Evolutionary conservation across 2,113 vertebrate genomes (phyloP), one percentile per base, ranked within the genome.

Genomic region (Nycticryphes semicollaris): DNA sequence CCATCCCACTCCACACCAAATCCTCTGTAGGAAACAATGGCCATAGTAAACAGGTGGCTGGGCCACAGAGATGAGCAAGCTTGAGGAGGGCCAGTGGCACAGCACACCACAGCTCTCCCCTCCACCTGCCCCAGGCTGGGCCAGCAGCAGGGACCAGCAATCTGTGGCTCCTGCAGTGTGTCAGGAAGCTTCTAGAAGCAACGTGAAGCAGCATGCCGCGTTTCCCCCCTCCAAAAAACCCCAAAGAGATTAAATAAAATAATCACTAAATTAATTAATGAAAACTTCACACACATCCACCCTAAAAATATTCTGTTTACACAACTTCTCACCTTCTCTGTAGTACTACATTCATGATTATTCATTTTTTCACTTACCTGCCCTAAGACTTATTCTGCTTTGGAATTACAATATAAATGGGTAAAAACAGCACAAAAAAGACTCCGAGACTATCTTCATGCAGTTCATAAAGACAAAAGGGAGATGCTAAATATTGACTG

Each of bases 171-270:
- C 62, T 14, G 28, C 3, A 20, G 3, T 16, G 31, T 12, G 7
- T 1, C 0, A 0, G 27, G 39, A 77, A 77, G 9, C 24, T 22
- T 48, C 21, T 22, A 1, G 0, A 77, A 54, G 24, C 0, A 0
- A 4, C 3, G 18, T 1, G 30, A 57, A 20, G 11, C 15, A 48
- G 56, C 13, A 22, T 59, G 8, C 3, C 22, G 30, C 12, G 6
- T 62, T 10, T 9, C 15, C 16, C 3, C 2, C 6, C 6, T 2
- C 19, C 7, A 4, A 28, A 27, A 43, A 8, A 39, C 43, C 39
- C 20, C 15, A 22, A 20, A 13, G 18, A 14, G 12, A 41, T 41
- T 5, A 13, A 78, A 85, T 24, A 30, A 62, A 51, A 33, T 25
- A 48, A 64, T 41, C 10, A 43, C 51, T 23, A 19, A 27, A 53